Conservation (phyloP, 2,113 vertebrate species). For the Stigmatopora argus region DNA sequence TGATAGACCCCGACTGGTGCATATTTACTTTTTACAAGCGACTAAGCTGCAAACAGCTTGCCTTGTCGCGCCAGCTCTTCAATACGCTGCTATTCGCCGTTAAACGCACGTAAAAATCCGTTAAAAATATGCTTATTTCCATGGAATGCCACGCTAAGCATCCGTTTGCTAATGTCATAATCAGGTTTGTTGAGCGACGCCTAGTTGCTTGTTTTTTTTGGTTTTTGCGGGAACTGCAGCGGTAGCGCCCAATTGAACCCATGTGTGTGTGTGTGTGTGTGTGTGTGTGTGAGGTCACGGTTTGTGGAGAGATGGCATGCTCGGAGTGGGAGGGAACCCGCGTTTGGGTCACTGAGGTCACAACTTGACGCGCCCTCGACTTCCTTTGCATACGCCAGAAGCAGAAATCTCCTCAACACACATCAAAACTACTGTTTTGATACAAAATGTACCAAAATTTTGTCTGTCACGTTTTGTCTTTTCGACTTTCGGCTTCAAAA, state of each 20-base stretch:
- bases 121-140: background rate
- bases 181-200: constrained; percentile 48
- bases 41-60: constrained; percentile 65
- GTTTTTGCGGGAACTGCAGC: constrained; percentile 37
- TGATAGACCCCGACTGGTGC: constrained; percentile 54
- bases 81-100: constrained; percentile 35
- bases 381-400: constrained; percentile 40
- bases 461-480: no score
- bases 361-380: constrained; percentile 40
- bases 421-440: constrained; percentile 16
- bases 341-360: constrained; percentile 55
- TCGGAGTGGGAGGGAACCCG: constrained; percentile 62
- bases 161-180: constrained; percentile 57
- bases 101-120: constrained; percentile 18
- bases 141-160: constrained; percentile 5
- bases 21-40: constrained; percentile 65
- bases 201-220: constrained; percentile 18
- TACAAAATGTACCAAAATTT: no score
- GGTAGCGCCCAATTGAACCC: constrained; percentile 62
- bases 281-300: constrained; percentile 39
- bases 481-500: no score
- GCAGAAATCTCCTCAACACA: constrained; percentile 43
- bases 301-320: constrained; percentile 62
- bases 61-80: constrained; percentile 45
- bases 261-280: constrained; percentile 45